Evolutionary conservation across 2,888 invertebrate species (phyloP).

Genomic region (Noctuana brunneofusca): DNA sequence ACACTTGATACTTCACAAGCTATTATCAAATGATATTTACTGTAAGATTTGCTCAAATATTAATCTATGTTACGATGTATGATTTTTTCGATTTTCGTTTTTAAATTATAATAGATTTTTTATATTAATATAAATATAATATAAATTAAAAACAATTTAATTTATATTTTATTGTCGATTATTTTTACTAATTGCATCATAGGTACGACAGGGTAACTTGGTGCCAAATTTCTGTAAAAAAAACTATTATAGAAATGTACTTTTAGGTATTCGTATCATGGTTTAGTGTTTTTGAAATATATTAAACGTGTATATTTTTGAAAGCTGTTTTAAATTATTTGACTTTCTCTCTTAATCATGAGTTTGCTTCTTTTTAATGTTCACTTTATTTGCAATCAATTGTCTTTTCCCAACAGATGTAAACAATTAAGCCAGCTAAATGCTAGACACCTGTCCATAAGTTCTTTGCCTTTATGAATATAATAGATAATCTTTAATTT

Average conservation of each 20-base stretch:
- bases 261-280: neutral
- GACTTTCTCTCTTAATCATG: neutral
- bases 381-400: no score
- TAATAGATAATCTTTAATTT: no score
- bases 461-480: no score
- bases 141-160: no score
- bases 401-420: no score
- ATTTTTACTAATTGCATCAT: conserved; percentile 20
- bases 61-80: neutral
- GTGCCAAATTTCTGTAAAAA: conserved; percentile 21
- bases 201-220: conserved; percentile 22
- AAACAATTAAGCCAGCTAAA: no score
- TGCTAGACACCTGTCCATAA: no score
- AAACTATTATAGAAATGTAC: neutral
- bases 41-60: neutral
- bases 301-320: conserved; percentile 1
- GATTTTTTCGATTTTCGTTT: neutral
- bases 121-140: no score
- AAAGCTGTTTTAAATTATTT: neutral
- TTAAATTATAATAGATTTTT: neutral
- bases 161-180: neutral
- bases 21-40: no score
- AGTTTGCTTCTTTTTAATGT: neutral
- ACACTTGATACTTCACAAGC: no score
- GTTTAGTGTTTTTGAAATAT: neutral